Base-by-base conservation (phyloP, 2,888 invertebrate species). In the Callinectes sapidus region DNA sequence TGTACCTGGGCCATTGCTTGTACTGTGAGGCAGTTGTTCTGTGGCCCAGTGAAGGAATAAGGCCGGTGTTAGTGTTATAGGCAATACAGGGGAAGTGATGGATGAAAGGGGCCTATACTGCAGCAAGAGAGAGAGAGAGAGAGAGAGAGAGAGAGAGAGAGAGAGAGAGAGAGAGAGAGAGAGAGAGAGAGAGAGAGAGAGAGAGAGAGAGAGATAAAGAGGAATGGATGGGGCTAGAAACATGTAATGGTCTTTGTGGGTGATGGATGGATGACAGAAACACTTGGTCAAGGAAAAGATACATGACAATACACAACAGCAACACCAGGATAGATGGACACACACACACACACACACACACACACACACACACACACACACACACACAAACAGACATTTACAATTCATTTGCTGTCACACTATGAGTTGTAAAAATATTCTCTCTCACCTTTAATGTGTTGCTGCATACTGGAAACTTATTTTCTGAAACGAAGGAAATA, bases 401-500 rank as follows among this genome's bases (percentile, higher is more conserved):
- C 6, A 77, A 77, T 77, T n/a, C 8, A 77, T 13, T 28, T 32
- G 28, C 13, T n/a, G 28, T 28, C 23, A 77, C 28, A 77, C 6
- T 28, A 71, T 8, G 13, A 77, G 23, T 8, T n/a, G 61, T 28
- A 28, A 77, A 39, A 16, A 16, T 18, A 39, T 54, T 32, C 55
- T 39, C 48, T 55, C 92, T 88, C 89, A 92, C 92, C 92, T 89
- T 89, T n/a, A 61, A 39, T 48, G 35, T 66, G 23, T 39, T 55
- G 81, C 61, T 85, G 89, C 92, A 92, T 55, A 92, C 55, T 92
- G 92, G 92, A 81, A 92, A 89, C 39, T 85, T 92, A 85, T 89
- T 92, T 89, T 92, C 89, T 92, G 92, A 54, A 89, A 77, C 8
- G 66, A 66, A 89, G 16, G 66, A 66, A 89, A 35, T 61, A 88